These are phyloP conservation scores for Pundamilia nyererei DNA, from an alignment of 2,113 vertebrate genomes.

Conservation along the genomic window DNA sequence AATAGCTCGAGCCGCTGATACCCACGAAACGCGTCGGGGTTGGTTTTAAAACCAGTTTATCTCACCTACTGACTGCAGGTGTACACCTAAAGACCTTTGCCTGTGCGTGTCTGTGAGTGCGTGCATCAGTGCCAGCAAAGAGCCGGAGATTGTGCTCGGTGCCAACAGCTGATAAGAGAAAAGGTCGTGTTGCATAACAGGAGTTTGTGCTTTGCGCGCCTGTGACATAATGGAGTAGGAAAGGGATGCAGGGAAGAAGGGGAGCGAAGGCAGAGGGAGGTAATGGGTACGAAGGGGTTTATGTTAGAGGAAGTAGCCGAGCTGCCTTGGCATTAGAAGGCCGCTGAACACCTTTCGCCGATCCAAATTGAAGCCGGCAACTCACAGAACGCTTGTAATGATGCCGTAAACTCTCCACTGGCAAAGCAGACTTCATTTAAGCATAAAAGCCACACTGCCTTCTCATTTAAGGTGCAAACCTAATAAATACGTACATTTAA, in stretches of 20 bases:
- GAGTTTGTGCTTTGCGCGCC: neutral
- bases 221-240: constrained; percentile 37
- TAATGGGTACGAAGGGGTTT: neutral
- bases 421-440: neutral
- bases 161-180: constrained; percentile 62
- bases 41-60: constrained; percentile 14
- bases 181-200: constrained; percentile 58
- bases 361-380: constrained; percentile 32
- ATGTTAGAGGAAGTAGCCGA: neutral
- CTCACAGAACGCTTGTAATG: constrained; percentile 11
- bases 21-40: neutral
- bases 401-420: constrained; percentile 25
- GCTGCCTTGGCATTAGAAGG: neutral
- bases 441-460: neutral
- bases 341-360: neutral
- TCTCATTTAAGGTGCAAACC: constrained; percentile 4
- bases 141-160: constrained; percentile 17
- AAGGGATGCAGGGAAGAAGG: neutral
- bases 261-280: neutral
- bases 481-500: constrained; percentile 11
- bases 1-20: neutral
- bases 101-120: neutral
- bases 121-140: neutral
- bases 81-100: constrained; percentile 35
- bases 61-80: constrained; percentile 25